A percentile compares a stretch with the other conserved stretches of the same genome.
Conservation (phyloP, 2,797 vertebrate species). For the Cyprinodon diabolis region DNA sequence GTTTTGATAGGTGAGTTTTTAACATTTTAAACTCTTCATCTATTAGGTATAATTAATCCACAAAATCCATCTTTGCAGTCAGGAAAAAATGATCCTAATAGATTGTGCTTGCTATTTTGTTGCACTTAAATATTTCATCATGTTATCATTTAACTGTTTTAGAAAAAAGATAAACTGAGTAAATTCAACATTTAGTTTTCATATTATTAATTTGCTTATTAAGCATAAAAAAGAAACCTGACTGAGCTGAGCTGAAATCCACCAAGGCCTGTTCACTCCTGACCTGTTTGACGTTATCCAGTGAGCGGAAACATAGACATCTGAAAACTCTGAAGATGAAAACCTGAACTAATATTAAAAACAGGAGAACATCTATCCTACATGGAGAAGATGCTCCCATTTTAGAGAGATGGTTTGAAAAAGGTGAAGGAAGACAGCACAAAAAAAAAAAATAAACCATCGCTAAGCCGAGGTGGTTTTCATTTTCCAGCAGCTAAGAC, state of each 20-base stretch:
- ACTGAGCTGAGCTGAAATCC: background rate
- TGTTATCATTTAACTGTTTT: background rate
- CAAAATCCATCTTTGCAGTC: background rate
- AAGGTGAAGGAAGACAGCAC: too few relatives aligned
- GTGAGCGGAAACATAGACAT: too few relatives aligned
- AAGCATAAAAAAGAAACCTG: background rate
- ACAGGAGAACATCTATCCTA: too few relatives aligned
- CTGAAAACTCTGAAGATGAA: too few relatives aligned
- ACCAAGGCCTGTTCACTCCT: background rate
- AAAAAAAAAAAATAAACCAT: too few relatives aligned
- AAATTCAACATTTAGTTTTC: background rate
- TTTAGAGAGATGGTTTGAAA: too few relatives aligned
- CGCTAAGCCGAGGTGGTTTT: too few relatives aligned
- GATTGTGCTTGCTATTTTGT: background rate
- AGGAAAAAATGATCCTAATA: background rate
- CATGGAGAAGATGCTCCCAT: too few relatives aligned
- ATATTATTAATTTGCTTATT: background rate
- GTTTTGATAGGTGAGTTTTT: constrained; percentile 89
- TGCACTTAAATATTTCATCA: background rate
- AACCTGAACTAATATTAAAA: too few relatives aligned
- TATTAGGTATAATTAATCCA: background rate
- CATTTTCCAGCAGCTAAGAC: too few relatives aligned
- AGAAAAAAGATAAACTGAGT: background rate
- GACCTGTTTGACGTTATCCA: background rate
- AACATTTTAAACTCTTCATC: background rate